Base-by-base conservation (phyloP, 2,113 vertebrate genomes). In the Nycticryphes semicollaris region DNA sequence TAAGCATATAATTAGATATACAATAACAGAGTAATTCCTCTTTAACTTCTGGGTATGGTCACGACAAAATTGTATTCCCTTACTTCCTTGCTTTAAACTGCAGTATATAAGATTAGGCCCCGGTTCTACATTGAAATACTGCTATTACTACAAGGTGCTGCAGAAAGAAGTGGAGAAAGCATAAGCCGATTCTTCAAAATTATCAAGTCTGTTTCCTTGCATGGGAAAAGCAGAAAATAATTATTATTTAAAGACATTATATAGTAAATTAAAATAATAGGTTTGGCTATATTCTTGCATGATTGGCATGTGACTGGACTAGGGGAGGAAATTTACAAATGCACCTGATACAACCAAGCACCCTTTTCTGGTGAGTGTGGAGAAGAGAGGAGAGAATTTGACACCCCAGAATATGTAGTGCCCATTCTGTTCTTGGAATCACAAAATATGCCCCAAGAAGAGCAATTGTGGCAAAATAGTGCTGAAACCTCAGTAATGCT, bases 261-360 rank as follows among this genome's bases (percentile, higher is more conserved):
- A 25, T 33, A 50, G 33, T 64, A 39, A 53, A 59, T 64, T 59
- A 27, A 68, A 84, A 48, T 45, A 37, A 15, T 25, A 28, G 4
- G 72, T 18, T 16, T 63, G 7, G 7, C 17, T 14, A n/a, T 43
- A 41, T 43, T 45, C 30, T 72, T 83, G 28, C 3, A 59, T 43
- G 24, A 12, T 7, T 68, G 28, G 2, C 23, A 13, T 47, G 13
- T 25, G 63, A 30, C 7, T 2, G 35, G 18, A 45, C 9, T 57
- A 50, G 53, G 6, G 10, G 3, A 50, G 25, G 18, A 3, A 16
- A 51, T 57, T 81, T 43, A 23, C 43, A 62, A 51, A 62, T 39
- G 53, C 5, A 28, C 33, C 6, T 51, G 19, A 33, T 54, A 33
- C 3, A 43, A 4, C 2, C 8, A 22, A 62, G 6, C 0, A 3